Base-by-base conservation (phyloP, 1,140 invertebrate genomes). In the Heterodera schachtii region DNA sequence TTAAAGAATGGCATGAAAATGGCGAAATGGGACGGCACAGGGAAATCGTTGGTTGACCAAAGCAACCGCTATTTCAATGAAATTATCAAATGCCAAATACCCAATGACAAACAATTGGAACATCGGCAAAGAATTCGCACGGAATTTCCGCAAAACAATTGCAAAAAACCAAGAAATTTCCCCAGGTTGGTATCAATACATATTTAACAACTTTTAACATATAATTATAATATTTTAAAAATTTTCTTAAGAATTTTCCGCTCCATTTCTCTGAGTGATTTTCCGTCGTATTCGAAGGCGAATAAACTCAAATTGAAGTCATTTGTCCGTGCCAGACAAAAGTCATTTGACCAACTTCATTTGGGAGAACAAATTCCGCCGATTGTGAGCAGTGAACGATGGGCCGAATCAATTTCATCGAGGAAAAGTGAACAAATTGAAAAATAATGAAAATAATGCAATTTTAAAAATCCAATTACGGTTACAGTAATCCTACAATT, bases 201-300 rank as follows among this genome's bases (percentile, higher is more conserved):
- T n/a, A 19, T 19, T 64, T 64, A 64, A 64, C 11, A 64, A 64
- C 4, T 64, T 64, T 64, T 19, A 31, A 31, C 0, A 31, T 64
- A 52, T 64, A 64, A 64, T 60, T 7, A 64, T 19, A 64, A 31
- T 52, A 8, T 8, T n/a, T 64, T 64, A 19, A 52, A 52, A 0
- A 0, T 16, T 64, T 64, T 13, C n/a, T 64, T n/a, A 71, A 71
- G 31, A 71, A 71, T 71, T 71, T 71, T 71, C n/a, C 69, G 69
- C 4, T 71, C 69, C 11, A 2, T 41, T 41, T 71, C 69, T 4
- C 67, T 69, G 7, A 21, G 8, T n/a, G 67, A 69, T 43, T 71
- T 71, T 8, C 6, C 69, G 69, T 46, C 69, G 19, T 64, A 64
- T 64, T 71, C 31, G 31, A 1, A 41, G 19, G 41, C 19, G 43